Evolutionary conservation across 2,113 vertebrate genomes (phyloP).

Genomic region (Protomyctophum bolini): DNA sequence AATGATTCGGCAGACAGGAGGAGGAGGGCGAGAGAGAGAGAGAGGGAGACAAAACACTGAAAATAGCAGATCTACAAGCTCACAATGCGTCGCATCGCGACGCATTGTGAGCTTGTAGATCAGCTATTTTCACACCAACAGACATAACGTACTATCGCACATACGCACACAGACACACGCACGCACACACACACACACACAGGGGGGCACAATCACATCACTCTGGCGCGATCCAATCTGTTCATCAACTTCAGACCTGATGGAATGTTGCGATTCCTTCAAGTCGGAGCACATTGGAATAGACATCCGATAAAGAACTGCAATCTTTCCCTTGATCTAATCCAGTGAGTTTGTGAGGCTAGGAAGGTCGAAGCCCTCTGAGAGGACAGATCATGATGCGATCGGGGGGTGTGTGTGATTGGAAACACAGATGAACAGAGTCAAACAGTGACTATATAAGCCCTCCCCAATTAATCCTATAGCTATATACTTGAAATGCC

Average conservation of each 20-base stretch:
- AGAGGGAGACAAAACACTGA: neutral
- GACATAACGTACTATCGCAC: no score
- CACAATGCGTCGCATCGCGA: no score
- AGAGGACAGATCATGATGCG: neutral
- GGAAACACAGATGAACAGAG: slow-evolving; percentile 5
- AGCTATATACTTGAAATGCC: no score
- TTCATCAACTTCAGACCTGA: slow-evolving; percentile 36
- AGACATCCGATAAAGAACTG: slow-evolving; percentile 27
- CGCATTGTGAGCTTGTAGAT: no score
- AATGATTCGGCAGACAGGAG: neutral
- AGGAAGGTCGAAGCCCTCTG: slow-evolving; percentile 10
- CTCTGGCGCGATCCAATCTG: slow-evolving; percentile 2
- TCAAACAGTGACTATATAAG: neutral
- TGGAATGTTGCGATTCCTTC: slow-evolving; percentile 42
- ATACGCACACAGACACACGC: neutral
- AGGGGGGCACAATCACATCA: neutral
- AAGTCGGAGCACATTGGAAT: slow-evolving; percentile 12
- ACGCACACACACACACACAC: slow-evolving; percentile 30
- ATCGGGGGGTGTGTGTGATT: neutral
- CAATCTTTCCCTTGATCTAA: slow-evolving; percentile 34
- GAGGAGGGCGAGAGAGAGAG: no score
- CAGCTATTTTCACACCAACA: no score
- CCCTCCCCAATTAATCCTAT: neutral
- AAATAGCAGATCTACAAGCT: no score
- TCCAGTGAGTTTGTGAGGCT: slow-evolving; percentile 23